phyloP scores from a whole-genome alignment of 2,113 vertebrate species.

The Sturnus vulgaris region DNA sequence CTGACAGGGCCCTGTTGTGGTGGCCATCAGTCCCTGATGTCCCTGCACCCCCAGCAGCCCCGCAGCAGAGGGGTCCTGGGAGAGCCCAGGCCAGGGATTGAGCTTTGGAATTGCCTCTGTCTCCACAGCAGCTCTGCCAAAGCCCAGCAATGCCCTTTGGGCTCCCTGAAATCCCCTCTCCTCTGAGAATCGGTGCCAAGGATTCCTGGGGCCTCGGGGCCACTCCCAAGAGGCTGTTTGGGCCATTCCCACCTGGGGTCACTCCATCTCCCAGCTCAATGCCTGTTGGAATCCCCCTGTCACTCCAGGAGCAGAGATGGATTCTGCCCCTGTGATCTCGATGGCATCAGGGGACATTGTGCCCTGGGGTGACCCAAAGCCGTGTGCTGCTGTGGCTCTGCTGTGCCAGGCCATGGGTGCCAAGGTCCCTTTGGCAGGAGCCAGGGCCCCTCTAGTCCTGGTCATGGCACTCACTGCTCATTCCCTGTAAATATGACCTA shows the following conservation, averaged over 20 bases:
- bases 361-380: neutral
- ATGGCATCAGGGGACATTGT: neutral
- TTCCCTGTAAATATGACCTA: neutral
- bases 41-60: neutral
- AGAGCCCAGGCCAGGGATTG: neutral
- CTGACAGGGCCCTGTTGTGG: neutral
- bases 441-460: neutral
- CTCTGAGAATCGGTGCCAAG: neutral
- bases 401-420: neutral
- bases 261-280: neutral
- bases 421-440: neutral
- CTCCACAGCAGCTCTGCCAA: neutral
- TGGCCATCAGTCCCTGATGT: neutral
- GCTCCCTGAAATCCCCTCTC: neutral
- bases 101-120: neutral
- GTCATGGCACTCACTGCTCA: neutral
- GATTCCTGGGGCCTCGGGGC: no score
- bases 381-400: neutral
- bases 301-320: neutral
- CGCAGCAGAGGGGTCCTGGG: neutral
- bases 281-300: neutral
- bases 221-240: neutral
- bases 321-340: neutral
- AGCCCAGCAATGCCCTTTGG: neutral
- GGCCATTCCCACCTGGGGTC: neutral